Evolutionary conservation across 2,113 vertebrate genomes (phyloP), one percentile per base, ranked within the genome.

Genomic region (Prionailurus bengalensis): DNA sequence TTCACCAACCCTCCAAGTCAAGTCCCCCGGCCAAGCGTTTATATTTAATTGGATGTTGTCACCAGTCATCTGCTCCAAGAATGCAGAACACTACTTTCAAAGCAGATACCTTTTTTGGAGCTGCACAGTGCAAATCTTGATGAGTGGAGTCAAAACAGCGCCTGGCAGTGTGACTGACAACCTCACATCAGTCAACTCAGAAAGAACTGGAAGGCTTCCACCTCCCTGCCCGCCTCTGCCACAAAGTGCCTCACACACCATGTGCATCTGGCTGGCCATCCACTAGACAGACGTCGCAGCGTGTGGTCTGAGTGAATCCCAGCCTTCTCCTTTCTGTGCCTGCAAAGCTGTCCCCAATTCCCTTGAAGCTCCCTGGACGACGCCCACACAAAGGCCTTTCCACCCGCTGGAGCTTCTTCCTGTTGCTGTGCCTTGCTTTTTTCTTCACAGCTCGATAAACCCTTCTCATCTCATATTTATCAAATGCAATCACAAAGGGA

Each of bases 71-170:
- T 10, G 96, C 97, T 98, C 98, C 97, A 98, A 98, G 98, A 98
- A 97, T 95, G 98, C 92, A 95, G 13, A 97, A 95, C 42, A 4
- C 58, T 55, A 93, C 98, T 98, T 98, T 92, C 94, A 97, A 53
- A 85, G 88, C 7, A 3, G 96, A 96, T 94, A 96, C 98, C 98
- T 97, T 98, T 98, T 98, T 98, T 98, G 98, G 98, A 95, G 68
- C 39, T 98, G 92, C 53, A 45, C 68, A 94, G 85, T 89, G 89
- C 89, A 87, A 97, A 94, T 97, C 96, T 80, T 96, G 97, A 96
- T n/a, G 88, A 94, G 55, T 36, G 33, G 86, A 94, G 95, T 76
- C 97, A 97, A 97, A 98, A 74, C 91, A 96, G 31, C 23, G 78
- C 94, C 94, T 78, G n/a, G 86, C 36, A 95, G 89, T 21, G 14